Evolutionary conservation across 2,888 invertebrate genomes (phyloP).

Genomic region (Cephus rjabovi): DNA sequence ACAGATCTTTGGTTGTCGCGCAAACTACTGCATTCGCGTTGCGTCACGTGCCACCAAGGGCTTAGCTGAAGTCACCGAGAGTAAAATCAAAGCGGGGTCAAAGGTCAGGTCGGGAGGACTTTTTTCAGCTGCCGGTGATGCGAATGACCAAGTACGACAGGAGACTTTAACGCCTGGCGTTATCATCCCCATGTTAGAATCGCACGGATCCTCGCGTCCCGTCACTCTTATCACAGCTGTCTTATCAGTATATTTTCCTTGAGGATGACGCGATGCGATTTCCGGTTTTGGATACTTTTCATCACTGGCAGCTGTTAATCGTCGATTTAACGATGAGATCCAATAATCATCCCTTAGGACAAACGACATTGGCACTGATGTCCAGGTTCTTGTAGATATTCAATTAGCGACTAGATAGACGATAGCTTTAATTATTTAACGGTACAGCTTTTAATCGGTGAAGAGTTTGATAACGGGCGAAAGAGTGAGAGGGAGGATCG

Average conservation of each 20-base stretch:
- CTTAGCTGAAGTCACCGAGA: not conserved
- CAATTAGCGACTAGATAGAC: constrained; percentile 58
- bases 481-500: constrained; percentile 24
- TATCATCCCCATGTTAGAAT: not conserved
- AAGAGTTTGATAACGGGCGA: constrained; percentile 38
- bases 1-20: constrained; percentile 19
- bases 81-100: not conserved
- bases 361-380: constrained; percentile 19
- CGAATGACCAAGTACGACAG: not conserved
- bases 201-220: not conserved
- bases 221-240: not conserved
- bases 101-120: not conserved
- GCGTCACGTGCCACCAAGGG: not conserved
- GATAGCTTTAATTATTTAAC: constrained; percentile 66
- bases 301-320: not conserved
- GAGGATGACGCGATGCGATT: not conserved
- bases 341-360: not conserved
- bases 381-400: constrained; percentile 64
- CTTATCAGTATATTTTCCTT: not conserved
- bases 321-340: not conserved
- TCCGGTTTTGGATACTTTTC: not conserved
- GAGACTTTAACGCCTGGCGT: not conserved
- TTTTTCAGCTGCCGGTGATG: not conserved
- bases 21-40: constrained; percentile 23
- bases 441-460: constrained; percentile 55